These are phyloP conservation scores for Ispidina picta DNA, from an alignment of 2,797 vertebrate genomes.

Conservation along the genomic window DNA sequence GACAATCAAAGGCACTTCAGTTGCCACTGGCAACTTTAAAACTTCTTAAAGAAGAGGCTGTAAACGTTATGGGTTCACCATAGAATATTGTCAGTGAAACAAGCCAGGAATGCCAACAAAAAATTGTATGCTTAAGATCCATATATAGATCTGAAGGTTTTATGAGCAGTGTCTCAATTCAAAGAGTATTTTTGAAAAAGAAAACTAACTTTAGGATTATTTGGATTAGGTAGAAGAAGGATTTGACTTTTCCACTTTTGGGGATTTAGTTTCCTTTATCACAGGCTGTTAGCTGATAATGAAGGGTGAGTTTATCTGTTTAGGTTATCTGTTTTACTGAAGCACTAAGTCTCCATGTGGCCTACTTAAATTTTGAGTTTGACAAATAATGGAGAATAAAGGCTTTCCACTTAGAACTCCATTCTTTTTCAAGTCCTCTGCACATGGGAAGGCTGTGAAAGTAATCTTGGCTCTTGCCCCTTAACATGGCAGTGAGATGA, in stretches of 20 bases:
- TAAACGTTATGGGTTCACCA: background rate
- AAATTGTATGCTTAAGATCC: background rate
- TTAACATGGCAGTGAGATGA: constrained; percentile 22
- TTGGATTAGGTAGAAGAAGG: background rate
- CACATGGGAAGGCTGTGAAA: constrained; percentile 23
- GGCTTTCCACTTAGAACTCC: background rate
- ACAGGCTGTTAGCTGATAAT: background rate
- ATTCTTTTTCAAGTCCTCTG: constrained; percentile 23
- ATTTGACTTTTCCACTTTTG: background rate
- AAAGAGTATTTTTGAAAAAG: background rate
- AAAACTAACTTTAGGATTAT: background rate
- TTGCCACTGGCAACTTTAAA: constrained; percentile 26
- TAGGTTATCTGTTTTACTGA: background rate
- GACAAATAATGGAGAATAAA: background rate
- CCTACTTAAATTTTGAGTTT: background rate
- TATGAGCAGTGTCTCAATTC: background rate
- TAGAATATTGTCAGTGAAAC: background rate
- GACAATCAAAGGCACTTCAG: background rate
- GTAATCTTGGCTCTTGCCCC: background rate
- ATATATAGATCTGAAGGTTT: background rate
- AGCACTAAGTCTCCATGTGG: background rate
- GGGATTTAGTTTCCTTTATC: background rate
- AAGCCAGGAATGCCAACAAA: background rate
- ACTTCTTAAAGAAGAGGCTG: background rate
- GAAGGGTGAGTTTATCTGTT: background rate